Evolutionary conservation across 2,113 vertebrate genomes (phyloP).

Genomic region (Proterorhinus semilunaris): DNA sequence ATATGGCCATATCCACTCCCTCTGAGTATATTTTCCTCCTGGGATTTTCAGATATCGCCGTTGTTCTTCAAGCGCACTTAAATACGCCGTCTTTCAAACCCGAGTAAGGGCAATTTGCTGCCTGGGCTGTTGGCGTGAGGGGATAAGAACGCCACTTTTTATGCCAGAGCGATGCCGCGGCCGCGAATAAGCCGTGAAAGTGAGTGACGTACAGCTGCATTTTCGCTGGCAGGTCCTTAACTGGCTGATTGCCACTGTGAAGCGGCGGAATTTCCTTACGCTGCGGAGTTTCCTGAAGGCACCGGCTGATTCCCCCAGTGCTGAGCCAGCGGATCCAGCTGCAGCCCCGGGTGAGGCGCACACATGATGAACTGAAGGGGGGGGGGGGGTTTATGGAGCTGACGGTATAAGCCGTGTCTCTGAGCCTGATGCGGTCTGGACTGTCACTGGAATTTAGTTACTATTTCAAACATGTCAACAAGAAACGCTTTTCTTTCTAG

Average conservation of each 20-base stretch:
- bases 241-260: conserved; percentile 72
- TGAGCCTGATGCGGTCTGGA: conserved; percentile 29
- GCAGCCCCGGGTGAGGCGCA: conserved; percentile 41
- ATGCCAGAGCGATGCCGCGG: conserved; percentile 46
- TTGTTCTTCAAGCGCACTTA: conserved; percentile 18
- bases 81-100: conserved; percentile 37
- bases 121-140: conserved; percentile 40
- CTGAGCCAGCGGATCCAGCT: conserved; percentile 72
- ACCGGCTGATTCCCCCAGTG: conserved; percentile 69
- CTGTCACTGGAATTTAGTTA: conserved; percentile 11
- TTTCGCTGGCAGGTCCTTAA: conserved; percentile 74
- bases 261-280: conserved; percentile 70
- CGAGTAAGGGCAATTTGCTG: conserved; percentile 49
- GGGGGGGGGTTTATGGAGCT: conserved; percentile 22
- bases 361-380: not conserved
- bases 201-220: conserved; percentile 72
- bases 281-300: conserved; percentile 62
- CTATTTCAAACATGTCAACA: no score
- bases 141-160: conserved; percentile 53
- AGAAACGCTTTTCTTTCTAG: no score
- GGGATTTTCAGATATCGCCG: conserved; percentile 19
- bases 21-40: conserved; percentile 3
- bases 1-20: not conserved
- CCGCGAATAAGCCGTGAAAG: conserved; percentile 71
- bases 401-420: conserved; percentile 54